Conservation (phyloP, 2,888 invertebrate species). For the Caenorhabditis sinica region DNA sequence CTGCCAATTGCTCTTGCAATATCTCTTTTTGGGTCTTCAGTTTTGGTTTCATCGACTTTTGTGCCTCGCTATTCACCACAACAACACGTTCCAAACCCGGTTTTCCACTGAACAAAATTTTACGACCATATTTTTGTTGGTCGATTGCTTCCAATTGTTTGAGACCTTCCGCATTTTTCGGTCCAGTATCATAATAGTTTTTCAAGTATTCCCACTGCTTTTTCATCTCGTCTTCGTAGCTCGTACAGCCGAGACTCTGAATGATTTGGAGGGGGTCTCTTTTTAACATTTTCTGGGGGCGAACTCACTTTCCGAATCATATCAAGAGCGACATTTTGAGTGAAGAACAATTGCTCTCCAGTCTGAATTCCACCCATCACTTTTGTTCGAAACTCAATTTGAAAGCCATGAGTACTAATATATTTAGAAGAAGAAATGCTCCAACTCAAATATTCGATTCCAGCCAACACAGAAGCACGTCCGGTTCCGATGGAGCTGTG, state of each 20-base stretch:
- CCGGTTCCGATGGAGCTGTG: constrained; percentile 20
- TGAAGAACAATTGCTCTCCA: constrained; percentile 19
- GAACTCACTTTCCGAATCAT: constrained; percentile 16
- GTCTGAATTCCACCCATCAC: constrained; percentile 6
- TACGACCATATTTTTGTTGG: too few relatives aligned
- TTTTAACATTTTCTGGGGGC: not conserved
- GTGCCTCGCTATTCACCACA: too few relatives aligned
- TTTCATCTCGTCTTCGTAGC: not conserved
- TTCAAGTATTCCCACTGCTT: not conserved
- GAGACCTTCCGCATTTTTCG: not conserved
- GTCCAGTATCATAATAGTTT: not conserved
- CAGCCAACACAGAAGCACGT: constrained; percentile 9
- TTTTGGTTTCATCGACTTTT: too few relatives aligned
- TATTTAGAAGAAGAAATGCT: not conserved
- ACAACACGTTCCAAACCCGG: too few relatives aligned
- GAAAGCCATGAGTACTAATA: not conserved
- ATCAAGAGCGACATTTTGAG: constrained; percentile 6
- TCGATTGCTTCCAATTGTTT: not conserved
- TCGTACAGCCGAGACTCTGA: not conserved
- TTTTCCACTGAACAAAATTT: too few relatives aligned
- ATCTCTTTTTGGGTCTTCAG: too few relatives aligned
- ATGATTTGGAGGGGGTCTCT: not conserved
- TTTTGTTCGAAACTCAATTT: constrained; percentile 1
- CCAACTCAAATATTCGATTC: constrained; percentile 5
- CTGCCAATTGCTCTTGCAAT: too few relatives aligned